A percentile compares a stretch with the other conserved stretches of the same genome.
These are phyloP conservation scores for Hypomecis punctinalis DNA, from an alignment of 2,888 invertebrate species.

Conservation along the genomic window DNA sequence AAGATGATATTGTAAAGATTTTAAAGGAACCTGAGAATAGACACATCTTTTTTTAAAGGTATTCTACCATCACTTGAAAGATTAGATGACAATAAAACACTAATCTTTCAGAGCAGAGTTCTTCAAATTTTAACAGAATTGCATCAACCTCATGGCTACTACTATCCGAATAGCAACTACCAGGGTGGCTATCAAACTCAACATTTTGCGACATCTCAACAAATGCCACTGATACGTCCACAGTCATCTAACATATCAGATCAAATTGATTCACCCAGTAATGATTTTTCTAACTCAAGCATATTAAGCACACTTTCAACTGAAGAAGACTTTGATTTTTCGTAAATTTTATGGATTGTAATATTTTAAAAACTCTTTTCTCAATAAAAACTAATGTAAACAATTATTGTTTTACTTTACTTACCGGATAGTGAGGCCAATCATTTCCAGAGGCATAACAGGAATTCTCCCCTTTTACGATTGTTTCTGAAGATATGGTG, in stretches of 20 bases:
- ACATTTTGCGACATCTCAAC: slow-evolving; percentile 45
- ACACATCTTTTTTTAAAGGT: slow-evolving; percentile 44
- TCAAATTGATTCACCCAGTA: slow-evolving; percentile 47
- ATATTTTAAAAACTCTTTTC: slow-evolving; percentile 44
- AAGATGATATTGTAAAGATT: slow-evolving; percentile 42
- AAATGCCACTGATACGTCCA: slow-evolving; percentile 46
- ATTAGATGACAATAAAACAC: slow-evolving; percentile 46
- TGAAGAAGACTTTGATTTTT: slow-evolving; percentile 48
- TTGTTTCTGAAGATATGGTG: slow-evolving; percentile 46
- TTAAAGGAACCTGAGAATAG: slow-evolving; percentile 42
- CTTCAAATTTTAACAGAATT: slow-evolving; percentile 43
- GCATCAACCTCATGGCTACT: slow-evolving; percentile 39
- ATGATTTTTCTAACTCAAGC: slow-evolving; percentile 43
- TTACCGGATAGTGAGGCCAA: slow-evolving; percentile 45
- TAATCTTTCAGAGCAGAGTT: slow-evolving; percentile 45
- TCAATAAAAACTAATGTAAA: slow-evolving; percentile 45
- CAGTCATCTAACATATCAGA: slow-evolving; percentile 45
- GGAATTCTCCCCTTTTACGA: slow-evolving; percentile 48
- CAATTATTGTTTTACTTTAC: slow-evolving; percentile 45
- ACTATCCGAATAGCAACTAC: slow-evolving; percentile 38
- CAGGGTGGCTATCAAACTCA: slow-evolving; percentile 42
- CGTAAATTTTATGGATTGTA: slow-evolving; percentile 44
- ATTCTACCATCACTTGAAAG: slow-evolving; percentile 48
- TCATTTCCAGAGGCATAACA: slow-evolving; percentile 51
- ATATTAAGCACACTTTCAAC: slow-evolving; percentile 37